These are phyloP conservation scores for Actenoides lindsayi DNA, from an alignment of 2,113 vertebrate genomes.

Conservation along the genomic window DNA sequence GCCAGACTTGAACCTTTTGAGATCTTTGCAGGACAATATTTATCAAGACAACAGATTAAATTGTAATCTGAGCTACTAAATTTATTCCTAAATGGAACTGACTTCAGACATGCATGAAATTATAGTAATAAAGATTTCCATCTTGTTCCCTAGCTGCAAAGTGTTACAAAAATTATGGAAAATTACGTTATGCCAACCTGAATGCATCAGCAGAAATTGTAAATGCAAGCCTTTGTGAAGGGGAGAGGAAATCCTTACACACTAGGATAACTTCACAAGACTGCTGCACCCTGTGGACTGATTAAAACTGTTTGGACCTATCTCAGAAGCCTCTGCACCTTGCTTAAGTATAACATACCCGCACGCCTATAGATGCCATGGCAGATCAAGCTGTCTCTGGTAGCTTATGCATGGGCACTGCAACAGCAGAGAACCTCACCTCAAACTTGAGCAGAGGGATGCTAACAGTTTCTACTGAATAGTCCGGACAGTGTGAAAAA, in stretches of 20 bases:
- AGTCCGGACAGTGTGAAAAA: background rate
- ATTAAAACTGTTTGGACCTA: background rate
- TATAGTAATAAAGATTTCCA: background rate
- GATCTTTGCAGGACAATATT: background rate
- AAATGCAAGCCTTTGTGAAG: background rate
- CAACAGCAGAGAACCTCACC: background rate
- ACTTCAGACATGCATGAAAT: background rate
- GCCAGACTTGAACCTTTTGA: background rate
- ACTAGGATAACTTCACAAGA: background rate
- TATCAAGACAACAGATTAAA: background rate
- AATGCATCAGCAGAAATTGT: background rate
- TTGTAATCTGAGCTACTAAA: background rate
- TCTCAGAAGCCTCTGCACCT: background rate
- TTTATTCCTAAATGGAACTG: background rate
- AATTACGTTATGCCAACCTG: background rate
- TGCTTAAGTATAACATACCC: background rate
- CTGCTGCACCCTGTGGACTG: background rate
- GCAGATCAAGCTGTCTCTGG: background rate
- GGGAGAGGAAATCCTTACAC: background rate
- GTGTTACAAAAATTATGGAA: background rate
- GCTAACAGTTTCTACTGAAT: background rate
- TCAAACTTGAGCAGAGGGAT: background rate
- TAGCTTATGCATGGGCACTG: background rate
- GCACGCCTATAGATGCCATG: fast-evolving
- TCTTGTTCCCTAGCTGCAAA: background rate